Percentiles rank a stretch among this genome's conserved stretches.
These are phyloP conservation scores for Thelaira solivaga DNA, from an alignment of 2,888 invertebrate species.

Conservation along the genomic window DNA sequence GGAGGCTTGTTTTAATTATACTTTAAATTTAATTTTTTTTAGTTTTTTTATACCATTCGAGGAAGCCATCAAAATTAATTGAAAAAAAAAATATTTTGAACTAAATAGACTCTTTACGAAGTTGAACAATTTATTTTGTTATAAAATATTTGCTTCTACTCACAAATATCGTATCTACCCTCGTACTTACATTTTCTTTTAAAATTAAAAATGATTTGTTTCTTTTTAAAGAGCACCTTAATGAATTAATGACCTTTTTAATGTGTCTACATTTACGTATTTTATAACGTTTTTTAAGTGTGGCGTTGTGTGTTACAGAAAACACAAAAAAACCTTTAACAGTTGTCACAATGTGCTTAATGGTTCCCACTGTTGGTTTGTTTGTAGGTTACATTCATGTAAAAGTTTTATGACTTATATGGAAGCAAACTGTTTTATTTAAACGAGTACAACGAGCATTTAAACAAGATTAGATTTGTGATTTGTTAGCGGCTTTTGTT, in stretches of 20 bases:
- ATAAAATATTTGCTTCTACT: too few relatives aligned
- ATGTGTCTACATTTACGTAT: neutral
- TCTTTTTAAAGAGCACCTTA: constrained; percentile 1
- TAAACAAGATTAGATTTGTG: constrained; percentile 35
- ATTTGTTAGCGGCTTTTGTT: constrained; percentile 43
- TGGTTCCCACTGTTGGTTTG: neutral
- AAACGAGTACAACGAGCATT: neutral
- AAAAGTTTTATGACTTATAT: constrained; percentile 29
- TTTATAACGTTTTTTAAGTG: neutral
- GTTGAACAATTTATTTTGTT: too few relatives aligned
- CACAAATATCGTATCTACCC: too few relatives aligned
- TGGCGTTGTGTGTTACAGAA: too few relatives aligned
- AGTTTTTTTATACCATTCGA: too few relatives aligned
- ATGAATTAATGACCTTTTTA: neutral
- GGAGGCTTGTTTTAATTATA: too few relatives aligned
- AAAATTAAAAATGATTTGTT: too few relatives aligned
- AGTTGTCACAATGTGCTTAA: constrained; percentile 11
- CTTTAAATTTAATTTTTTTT: too few relatives aligned
- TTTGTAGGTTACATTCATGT: neutral
- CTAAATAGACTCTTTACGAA: too few relatives aligned
- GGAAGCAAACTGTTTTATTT: constrained; percentile 37
- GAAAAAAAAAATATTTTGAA: too few relatives aligned
- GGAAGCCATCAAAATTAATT: too few relatives aligned
- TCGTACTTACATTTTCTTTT: too few relatives aligned
- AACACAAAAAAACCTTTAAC: neutral